phyloP scores from a whole-genome alignment of 1,140 invertebrate genomes.

The Platyscapa corneri region DNA sequence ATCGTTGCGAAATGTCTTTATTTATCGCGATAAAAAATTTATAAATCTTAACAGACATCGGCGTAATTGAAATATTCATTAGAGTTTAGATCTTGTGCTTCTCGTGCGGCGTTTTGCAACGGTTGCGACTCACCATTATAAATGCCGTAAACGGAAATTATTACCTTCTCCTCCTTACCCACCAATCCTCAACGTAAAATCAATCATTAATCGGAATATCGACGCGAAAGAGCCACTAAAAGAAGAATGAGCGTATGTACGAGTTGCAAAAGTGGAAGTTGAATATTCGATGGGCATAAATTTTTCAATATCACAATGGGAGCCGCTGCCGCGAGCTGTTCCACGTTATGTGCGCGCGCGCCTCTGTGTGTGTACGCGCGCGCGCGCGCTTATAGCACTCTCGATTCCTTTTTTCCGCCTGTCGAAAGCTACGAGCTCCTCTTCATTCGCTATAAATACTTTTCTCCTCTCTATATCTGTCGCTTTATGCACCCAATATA shows the following conservation, averaged over 20 bases:
- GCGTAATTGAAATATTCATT: not conserved
- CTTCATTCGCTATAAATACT: not conserved
- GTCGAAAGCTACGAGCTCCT: conserved; percentile 10
- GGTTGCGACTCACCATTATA: conserved; percentile 14
- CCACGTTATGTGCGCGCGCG: conserved; percentile 1
- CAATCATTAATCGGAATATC: conserved; percentile 49
- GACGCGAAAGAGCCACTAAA: conserved; percentile 30
- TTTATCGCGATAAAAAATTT: conserved; percentile 2
- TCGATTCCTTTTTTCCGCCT: not conserved
- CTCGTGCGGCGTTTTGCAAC: not conserved
- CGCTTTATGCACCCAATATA: not conserved
- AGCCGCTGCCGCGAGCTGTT: not conserved
- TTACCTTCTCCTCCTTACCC: not conserved
- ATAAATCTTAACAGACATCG: conserved; percentile 19
- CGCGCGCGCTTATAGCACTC: too few relatives aligned
- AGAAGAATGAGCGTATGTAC: conserved; percentile 36
- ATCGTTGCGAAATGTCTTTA: not conserved
- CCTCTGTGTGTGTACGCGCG: too few relatives aligned
- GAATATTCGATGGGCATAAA: conserved; percentile 48
- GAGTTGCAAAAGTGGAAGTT: conserved; percentile 9
- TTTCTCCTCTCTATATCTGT: conserved; percentile 4
- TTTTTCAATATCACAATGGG: conserved; percentile 44
- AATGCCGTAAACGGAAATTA: conserved; percentile 36
- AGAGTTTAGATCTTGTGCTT: not conserved
- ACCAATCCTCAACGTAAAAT: conserved; percentile 21